Base-by-base conservation (phyloP, 2,797 vertebrate genomes). In the Acanthornis magna region DNA sequence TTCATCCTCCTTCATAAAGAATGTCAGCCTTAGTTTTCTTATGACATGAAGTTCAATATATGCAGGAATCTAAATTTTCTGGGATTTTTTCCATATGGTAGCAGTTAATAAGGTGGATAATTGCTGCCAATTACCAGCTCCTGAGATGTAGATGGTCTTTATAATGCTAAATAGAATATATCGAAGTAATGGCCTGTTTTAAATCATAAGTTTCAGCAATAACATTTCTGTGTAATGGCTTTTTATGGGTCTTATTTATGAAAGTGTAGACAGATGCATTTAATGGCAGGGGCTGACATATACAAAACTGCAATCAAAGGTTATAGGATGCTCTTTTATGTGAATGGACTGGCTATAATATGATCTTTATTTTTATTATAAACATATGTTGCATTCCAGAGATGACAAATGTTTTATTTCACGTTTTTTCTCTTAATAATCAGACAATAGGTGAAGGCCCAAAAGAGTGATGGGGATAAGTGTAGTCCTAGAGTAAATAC, bases 61-160 rank as follows among this genome's bases (percentile, higher is more conserved):
- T 51, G 22, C 0, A 0, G 11, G 7, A 74, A 77, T 67, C 32
- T 38, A 43, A 30, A 38, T 61, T 77, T 77, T 30, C 15, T 71
- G 53, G 32, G 1, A 2, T 2, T 48, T 50, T 38, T 34, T 3
- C 25, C 1, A 0, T 61, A 2, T 30, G 12, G 54, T 51, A 63
- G 25, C n/a, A 29, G 45, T 48, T 77, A 18, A 8, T 84, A 50
- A 86, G 47, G 51, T 68, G 55, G 34, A 30, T 84, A 86, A 72
- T 72, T 78, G 66, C 54, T 84, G 66, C 32, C 76, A 57, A 1
- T 90, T 85, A 38, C 50, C 53, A 38, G 19, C 32, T 71, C 34
- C 5, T 51, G 70, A 65, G 53, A 61, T 65, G 26, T 57, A 32
- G 26, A n/a, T 75, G 30, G 25, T 57, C 38, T 81, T 88, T 58